A percentile compares a stretch with the other conserved stretches of the same genome.
These are phyloP conservation scores for Solen grandis DNA, from an alignment of 1,140 invertebrate genomes.

Conservation along the genomic window DNA sequence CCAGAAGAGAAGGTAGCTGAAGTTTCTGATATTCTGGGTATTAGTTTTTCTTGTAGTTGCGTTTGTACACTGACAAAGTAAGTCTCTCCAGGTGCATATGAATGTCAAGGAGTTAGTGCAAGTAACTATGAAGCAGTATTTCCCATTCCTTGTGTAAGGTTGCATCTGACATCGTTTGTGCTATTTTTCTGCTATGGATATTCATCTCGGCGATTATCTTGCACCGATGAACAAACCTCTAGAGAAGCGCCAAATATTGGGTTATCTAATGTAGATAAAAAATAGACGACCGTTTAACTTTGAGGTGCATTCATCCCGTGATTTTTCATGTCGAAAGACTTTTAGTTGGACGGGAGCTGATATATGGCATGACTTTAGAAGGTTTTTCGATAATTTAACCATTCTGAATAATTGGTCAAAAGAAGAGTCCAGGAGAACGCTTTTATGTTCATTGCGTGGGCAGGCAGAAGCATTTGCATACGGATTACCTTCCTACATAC, in stretches of 20 bases:
- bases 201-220: background rate
- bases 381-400: conserved; percentile 51
- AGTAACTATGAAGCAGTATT: background rate
- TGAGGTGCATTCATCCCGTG: background rate
- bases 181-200: background rate
- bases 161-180: background rate
- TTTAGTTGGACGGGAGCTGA: conserved; percentile 37
- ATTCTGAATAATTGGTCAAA: conserved; percentile 26
- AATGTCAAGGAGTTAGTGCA: background rate
- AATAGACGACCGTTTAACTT: background rate
- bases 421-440: conserved; percentile 31
- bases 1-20: background rate
- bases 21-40: background rate
- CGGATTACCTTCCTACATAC: conserved; percentile 24
- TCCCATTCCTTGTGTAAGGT: background rate
- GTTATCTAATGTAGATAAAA: background rate
- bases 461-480: conserved; percentile 56
- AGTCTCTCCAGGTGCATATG: background rate
- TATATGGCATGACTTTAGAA: conserved; percentile 47
- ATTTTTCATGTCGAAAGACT: conserved; percentile 46
- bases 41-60: background rate
- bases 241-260: background rate
- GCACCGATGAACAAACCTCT: background rate
- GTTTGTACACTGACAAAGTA: background rate
- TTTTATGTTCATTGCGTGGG: conserved; percentile 47